Evolutionary conservation across 2,113 vertebrate species (phyloP), one percentile per base, ranked within the genome.

Genomic region (Erythrocebus patas): DNA sequence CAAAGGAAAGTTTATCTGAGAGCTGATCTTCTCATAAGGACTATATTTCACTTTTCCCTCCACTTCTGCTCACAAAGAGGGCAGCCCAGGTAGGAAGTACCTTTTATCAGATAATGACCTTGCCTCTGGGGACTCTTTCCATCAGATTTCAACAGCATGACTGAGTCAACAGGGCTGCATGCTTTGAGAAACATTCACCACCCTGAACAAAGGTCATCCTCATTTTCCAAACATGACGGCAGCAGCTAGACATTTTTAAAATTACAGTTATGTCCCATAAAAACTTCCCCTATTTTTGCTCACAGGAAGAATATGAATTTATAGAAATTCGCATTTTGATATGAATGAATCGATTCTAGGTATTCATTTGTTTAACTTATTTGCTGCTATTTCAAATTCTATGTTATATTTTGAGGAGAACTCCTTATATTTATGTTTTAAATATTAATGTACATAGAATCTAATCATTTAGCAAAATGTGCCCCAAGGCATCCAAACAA

Each of bases 1-100:
- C 66, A 68, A 94, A 94, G 93, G 68, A 97, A 97, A 83, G 61
- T 91, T 95, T 68, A 95, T 79, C 43, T 95, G 52, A 85, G 83
- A 72, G 64, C 20, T 38, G 16, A 66, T 85, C 40, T 88, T 95
- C 61, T 78, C 55, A 17, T 59, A 79, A 86, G 20, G 32, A 94
- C 6, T 55, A 11, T 27, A 61, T 93, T 94, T 84, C 86, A 72
- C 27, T 17, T 68, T 40, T 27, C 7, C 16, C 61, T 94, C 38
- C 57, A 38, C 52, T 87, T 84, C 25, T 43, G 27, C 16, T 27
- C 14, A 16, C 16, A 48, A 61, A 55, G 45, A 55, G 50, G 30
- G 18, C 25, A 35, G 25, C 9, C 13, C 16, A 75, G 50, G n/a
- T 79, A 59, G 88, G 75, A 85, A 86, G 27, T 57, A 9, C 30